Evolutionary conservation across 2,888 invertebrate species (phyloP).

Genomic region (Mythimna impura): DNA sequence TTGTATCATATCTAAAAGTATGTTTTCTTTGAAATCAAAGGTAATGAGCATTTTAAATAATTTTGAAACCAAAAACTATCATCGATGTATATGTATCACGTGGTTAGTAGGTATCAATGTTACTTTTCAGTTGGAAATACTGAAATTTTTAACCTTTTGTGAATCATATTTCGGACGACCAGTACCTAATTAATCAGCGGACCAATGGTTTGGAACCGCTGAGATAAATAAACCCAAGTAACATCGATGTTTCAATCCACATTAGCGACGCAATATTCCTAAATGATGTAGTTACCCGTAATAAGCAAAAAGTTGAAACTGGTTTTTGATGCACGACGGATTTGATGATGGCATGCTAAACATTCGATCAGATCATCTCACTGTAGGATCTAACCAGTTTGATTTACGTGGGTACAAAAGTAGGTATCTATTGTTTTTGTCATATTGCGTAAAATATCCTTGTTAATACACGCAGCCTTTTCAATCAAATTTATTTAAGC

Average conservation of each 20-base stretch:
- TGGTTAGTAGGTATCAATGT: too few species aligned
- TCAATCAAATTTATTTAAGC: background rate
- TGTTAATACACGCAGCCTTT: background rate
- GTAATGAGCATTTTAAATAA: too few species aligned
- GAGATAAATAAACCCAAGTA: conserved; percentile 20
- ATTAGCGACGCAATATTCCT: conserved; percentile 18
- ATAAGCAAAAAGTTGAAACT: conserved; percentile 34
- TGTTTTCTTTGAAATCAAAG: too few species aligned
- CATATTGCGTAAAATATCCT: background rate
- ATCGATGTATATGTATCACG: too few species aligned
- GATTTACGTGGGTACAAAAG: conserved; percentile 6
- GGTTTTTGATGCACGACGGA: conserved; percentile 37
- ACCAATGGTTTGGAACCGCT: too few species aligned
- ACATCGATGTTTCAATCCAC: conserved; percentile 37
- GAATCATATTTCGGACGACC: too few species aligned
- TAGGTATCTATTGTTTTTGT: conserved; percentile 7
- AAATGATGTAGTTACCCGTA: conserved; percentile 9
- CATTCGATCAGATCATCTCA: conserved; percentile 50
- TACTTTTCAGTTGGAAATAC: too few species aligned
- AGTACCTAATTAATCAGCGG: too few species aligned
- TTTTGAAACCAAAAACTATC: too few species aligned
- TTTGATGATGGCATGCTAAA: conserved; percentile 31
- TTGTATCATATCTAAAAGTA: too few species aligned
- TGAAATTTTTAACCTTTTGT: too few species aligned
- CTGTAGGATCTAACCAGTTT: conserved; percentile 28